Conservation (phyloP, 2,797 vertebrate genomes). For the Florisuga fusca region DNA sequence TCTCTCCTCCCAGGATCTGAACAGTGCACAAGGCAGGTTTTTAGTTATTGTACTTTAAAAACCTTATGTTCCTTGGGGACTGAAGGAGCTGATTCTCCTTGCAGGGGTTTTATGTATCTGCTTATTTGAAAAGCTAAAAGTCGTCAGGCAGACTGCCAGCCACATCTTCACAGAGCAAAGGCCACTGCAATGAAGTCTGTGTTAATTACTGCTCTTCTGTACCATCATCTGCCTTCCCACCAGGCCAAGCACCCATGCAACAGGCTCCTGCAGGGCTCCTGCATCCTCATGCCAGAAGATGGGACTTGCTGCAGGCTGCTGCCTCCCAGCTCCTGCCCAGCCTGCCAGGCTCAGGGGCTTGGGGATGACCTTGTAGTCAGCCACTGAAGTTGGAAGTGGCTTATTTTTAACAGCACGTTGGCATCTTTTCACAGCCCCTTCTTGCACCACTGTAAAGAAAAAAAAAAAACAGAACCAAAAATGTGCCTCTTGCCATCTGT, state of each 20-base stretch:
- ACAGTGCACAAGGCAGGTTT: background rate
- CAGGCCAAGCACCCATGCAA: background rate
- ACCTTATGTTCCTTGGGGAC: background rate
- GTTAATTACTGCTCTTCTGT: background rate
- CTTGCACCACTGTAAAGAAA: background rate
- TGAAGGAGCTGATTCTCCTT: background rate
- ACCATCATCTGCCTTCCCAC: background rate
- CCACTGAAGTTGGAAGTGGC: background rate
- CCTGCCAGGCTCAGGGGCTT: background rate
- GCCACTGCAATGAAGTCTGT: accelerated
- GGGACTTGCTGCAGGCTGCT: background rate
- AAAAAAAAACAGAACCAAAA: too few species aligned
- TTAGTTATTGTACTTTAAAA: background rate
- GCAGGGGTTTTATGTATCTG: background rate
- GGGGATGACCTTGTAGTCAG: background rate
- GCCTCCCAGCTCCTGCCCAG: background rate
- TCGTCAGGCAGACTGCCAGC: background rate
- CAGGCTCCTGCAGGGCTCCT: background rate
- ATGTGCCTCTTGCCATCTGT: background rate
- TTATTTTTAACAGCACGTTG: background rate
- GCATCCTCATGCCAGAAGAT: background rate
- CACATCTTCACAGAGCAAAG: background rate
- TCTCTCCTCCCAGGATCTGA: background rate
- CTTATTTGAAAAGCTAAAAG: background rate
- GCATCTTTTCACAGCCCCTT: background rate